Percentiles rank a stretch among this genome's conserved stretches.
Conservation (phyloP, 2,797 vertebrate species). For the Eulemur mongoz region DNA sequence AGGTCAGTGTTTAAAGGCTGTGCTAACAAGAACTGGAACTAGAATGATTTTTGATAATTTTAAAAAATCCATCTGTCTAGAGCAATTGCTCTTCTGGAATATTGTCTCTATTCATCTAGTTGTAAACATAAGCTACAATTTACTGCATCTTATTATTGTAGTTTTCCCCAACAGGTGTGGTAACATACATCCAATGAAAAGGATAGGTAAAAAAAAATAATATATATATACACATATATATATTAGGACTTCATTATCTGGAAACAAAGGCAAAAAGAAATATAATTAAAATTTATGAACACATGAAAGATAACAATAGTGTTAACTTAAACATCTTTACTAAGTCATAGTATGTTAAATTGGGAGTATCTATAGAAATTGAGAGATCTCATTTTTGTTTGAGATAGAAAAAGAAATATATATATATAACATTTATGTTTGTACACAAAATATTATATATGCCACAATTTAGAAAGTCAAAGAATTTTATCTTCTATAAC, state of each 20-base stretch:
- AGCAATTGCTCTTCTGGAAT: not conserved
- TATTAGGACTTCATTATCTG: not conserved
- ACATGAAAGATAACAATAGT: not conserved
- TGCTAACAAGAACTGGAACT: not conserved
- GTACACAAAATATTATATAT: not conserved
- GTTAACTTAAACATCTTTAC: not conserved
- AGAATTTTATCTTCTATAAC: not conserved
- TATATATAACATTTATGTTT: not conserved
- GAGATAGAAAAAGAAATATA: not conserved
- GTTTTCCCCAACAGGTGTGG: not conserved
- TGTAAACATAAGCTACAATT: constrained; percentile 1
- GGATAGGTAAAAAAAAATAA: not conserved
- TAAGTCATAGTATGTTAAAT: not conserved
- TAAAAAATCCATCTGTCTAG: not conserved
- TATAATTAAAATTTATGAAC: not conserved
- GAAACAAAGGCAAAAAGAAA: not conserved
- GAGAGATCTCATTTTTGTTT: not conserved
- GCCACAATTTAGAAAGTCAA: not conserved
- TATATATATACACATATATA: too few species aligned
- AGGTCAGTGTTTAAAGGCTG: not conserved
- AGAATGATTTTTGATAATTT: not conserved
- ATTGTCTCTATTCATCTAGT: not conserved
- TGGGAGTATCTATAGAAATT: not conserved
- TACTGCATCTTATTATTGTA: not conserved
- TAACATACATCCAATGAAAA: not conserved